Evolutionary conservation across 2,888 invertebrate species (phyloP).

Genomic region (Tiliacea citrago): DNA sequence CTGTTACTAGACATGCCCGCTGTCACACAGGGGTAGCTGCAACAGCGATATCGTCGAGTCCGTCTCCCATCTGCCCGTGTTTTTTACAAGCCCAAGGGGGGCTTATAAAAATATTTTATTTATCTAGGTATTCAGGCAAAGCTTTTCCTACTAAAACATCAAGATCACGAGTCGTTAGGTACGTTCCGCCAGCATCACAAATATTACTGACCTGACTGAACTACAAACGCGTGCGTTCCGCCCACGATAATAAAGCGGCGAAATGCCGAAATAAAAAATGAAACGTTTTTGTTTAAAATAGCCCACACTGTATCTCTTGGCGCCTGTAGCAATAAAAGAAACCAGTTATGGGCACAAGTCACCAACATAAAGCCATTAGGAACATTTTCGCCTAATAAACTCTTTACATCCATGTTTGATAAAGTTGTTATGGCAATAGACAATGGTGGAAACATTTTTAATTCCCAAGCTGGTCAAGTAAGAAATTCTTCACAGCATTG

Average conservation of each 20-base stretch:
- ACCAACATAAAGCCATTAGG: conserved; percentile 40
- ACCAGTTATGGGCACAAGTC: conserved; percentile 62
- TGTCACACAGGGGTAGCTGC: not conserved
- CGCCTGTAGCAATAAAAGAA: conserved; percentile 60
- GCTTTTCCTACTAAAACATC: not conserved
- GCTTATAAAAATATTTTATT: not conserved
- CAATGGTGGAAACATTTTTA: conserved; percentile 24
- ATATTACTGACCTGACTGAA: conserved; percentile 40
- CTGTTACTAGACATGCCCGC: not conserved
- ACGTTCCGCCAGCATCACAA: conserved; percentile 23
- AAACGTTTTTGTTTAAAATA: conserved; percentile 32
- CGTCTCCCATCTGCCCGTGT: not conserved
- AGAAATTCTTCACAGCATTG: conserved; percentile 12
- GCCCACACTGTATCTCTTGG: conserved; percentile 33
- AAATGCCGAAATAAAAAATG: conserved; percentile 48
- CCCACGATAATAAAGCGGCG: conserved; percentile 43
- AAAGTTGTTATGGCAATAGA: conserved; percentile 33
- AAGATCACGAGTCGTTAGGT: not conserved
- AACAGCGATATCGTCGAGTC: not conserved
- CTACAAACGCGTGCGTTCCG: conserved; percentile 27
- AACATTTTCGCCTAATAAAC: conserved; percentile 56
- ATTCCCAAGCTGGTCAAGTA: conserved; percentile 21
- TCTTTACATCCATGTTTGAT: conserved; percentile 39
- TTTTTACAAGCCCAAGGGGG: not conserved
- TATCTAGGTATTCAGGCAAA: not conserved